A percentile compares a stretch with the other conserved stretches of the same genome.
Conservation (phyloP, 1,140 invertebrate species). For the Apis cerana region DNA sequence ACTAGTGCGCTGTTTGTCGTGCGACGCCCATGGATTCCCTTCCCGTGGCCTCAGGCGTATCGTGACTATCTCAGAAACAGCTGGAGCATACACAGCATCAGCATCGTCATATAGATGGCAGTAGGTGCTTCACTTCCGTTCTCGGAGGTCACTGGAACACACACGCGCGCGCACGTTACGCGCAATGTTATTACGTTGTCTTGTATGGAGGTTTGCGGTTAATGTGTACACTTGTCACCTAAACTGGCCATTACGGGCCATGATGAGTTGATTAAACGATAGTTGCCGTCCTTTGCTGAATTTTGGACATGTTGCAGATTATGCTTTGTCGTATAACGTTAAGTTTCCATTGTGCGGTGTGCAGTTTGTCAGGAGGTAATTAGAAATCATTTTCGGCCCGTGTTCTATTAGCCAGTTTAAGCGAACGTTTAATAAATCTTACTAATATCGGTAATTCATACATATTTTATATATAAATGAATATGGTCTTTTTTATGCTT, state of each 20-base stretch:
- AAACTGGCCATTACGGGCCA: background rate
- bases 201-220: background rate
- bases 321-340: too few species aligned
- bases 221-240: background rate
- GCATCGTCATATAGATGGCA: constrained; percentile 54
- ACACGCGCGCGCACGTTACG: constrained; percentile 29
- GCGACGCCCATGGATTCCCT: constrained; percentile 57
- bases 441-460: too few species aligned
- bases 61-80: constrained; percentile 71
- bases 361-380: too few species aligned
- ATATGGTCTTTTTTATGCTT: too few species aligned
- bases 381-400: too few species aligned
- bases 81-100: constrained; percentile 63
- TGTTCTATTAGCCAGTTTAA: too few species aligned
- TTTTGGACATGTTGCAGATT: background rate
- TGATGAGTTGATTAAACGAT: too few species aligned
- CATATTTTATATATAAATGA: too few species aligned
- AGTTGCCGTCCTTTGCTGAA: background rate
- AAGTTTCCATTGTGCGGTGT: too few species aligned
- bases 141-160: constrained; percentile 74
- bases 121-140: constrained; percentile 59
- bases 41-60: constrained; percentile 56
- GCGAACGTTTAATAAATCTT: too few species aligned
- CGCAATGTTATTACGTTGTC: constrained; percentile 38
- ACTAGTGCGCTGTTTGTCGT: constrained; percentile 66